Evolutionary conservation across 2,888 invertebrate species (phyloP), one percentile per base, ranked within the genome.

Genomic region (Holacanthella duospinosa): DNA sequence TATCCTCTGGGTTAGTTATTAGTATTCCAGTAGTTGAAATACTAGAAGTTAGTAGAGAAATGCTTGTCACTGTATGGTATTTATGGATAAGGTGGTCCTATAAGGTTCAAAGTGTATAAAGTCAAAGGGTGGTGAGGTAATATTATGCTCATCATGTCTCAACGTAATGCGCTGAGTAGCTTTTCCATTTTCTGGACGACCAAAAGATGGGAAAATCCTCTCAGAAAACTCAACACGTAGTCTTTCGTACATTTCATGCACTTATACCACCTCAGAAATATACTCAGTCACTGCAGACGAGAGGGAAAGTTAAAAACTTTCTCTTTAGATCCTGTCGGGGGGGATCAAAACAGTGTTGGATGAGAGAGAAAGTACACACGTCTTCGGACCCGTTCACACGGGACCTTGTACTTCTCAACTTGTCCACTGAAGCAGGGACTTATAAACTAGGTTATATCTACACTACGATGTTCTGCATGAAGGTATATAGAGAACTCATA

Each of bases 221-320:
- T 56, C 43, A 55, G 27, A 27, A 61, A 56, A 36, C 55, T 43
- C 61, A 55, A 61, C 61, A 61, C 56, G 61, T 61, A 61, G 54
- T 9, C 29, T 16, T 24, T n/a, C 28, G n/a, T 29, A 12, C 29
- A 26, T 36, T 36, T 29, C 36, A 29, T 29, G 25, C 19, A 36
- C 29, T 29, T 28, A 29, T 58, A 29, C 29, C 19, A 55, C 27
- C 29, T n/a, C 29, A 44, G 27, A 43, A 43, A 19, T 12, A 43
- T 4, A 9, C 43, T 43, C 12, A 44, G 9, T 43, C 43, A 43
- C 6, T 36, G 36, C 36, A 36, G 6, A 6, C 36, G 16, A 16
- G 36, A 36, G 29, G 25, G 36, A 36, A 36, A 36, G 36, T 36
- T 36, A 36, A 36, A 36, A 36, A 36, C 36, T 36, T 36, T 36